These are phyloP conservation scores for Dicaeum eximium DNA, from an alignment of 2,113 vertebrate genomes.

Conservation along the genomic window DNA sequence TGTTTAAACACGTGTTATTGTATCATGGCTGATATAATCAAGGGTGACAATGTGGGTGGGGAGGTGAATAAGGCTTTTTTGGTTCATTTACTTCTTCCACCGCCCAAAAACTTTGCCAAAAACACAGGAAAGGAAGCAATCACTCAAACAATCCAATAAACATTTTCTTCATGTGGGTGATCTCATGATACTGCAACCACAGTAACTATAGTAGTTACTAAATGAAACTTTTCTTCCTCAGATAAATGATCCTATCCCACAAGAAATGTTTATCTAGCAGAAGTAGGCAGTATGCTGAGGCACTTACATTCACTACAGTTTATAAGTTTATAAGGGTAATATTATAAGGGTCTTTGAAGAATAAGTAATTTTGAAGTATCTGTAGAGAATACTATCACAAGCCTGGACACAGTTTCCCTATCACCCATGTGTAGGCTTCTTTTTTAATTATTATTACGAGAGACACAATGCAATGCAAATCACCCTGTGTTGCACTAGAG, in stretches of 20 bases:
- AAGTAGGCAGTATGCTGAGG: not conserved
- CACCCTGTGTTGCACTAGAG: too few species aligned
- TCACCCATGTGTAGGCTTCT: not conserved
- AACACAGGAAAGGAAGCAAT: slow-evolving; percentile 51
- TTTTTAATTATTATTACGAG: not conserved
- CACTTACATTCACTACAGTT: not conserved
- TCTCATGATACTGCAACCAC: slow-evolving; percentile 27
- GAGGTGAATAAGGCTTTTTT: slow-evolving; percentile 22
- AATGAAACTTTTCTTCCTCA: not conserved
- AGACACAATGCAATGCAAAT: not conserved
- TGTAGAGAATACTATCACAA: not conserved
- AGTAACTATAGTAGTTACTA: slow-evolving; percentile 4
- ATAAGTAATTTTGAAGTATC: not conserved
- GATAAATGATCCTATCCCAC: slow-evolving; percentile 13
- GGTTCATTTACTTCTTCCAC: slow-evolving; percentile 44
- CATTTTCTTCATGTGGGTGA: slow-evolving; percentile 56
- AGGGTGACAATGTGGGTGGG: slow-evolving; percentile 47
- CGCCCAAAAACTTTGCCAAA: slow-evolving; percentile 41
- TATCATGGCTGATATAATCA: slow-evolving; percentile 30
- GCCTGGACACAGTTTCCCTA: not conserved
- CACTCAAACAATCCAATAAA: slow-evolving; percentile 59
- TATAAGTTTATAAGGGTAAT: not conserved
- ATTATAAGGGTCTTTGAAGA: not conserved
- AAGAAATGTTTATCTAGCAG: slow-evolving; percentile 12
- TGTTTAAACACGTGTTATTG: slow-evolving; percentile 25